phyloP scores from a whole-genome alignment of 1,140 invertebrate species.

The Aphelinus certus region DNA sequence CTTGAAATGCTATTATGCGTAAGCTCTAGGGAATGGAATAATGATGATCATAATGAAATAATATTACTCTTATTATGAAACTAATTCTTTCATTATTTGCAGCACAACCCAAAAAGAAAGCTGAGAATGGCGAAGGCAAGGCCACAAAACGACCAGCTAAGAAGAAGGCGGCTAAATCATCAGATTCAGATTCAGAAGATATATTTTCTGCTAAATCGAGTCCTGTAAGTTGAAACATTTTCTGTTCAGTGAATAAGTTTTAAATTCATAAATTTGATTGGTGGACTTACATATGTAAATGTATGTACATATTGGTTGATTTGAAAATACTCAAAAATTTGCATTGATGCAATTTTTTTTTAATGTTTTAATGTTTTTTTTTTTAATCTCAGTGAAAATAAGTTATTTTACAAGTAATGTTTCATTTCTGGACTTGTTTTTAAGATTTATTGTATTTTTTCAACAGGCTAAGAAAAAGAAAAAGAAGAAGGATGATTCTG shows the following conservation, averaged over 20 bases:
- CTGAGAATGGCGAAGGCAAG: slow-evolving; percentile 54
- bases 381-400: no score
- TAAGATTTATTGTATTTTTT: slow-evolving; percentile 24
- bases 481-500: slow-evolving; percentile 47
- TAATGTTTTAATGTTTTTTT: background rate
- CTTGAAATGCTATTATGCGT: background rate
- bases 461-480: slow-evolving; percentile 50
- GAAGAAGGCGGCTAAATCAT: slow-evolving; percentile 50
- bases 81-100: slow-evolving; percentile 5
- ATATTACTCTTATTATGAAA: background rate
- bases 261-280: background rate
- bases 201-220: slow-evolving; percentile 44
- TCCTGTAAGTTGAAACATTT: slow-evolving; percentile 40
- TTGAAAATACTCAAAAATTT: no score
- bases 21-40: background rate
- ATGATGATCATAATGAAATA: background rate
- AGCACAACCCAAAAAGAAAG: slow-evolving; percentile 54
- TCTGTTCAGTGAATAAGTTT: background rate
- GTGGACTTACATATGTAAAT: background rate
- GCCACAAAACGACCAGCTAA: slow-evolving; percentile 44
- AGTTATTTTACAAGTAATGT: background rate
- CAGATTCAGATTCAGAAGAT: slow-evolving; percentile 55
- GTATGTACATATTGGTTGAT: no score
- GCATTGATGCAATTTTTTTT: background rate
- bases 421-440: background rate